Evolutionary conservation across 2,888 invertebrate species (phyloP), one percentile per base, ranked within the genome.

Genomic region (Lymantria dispar): DNA sequence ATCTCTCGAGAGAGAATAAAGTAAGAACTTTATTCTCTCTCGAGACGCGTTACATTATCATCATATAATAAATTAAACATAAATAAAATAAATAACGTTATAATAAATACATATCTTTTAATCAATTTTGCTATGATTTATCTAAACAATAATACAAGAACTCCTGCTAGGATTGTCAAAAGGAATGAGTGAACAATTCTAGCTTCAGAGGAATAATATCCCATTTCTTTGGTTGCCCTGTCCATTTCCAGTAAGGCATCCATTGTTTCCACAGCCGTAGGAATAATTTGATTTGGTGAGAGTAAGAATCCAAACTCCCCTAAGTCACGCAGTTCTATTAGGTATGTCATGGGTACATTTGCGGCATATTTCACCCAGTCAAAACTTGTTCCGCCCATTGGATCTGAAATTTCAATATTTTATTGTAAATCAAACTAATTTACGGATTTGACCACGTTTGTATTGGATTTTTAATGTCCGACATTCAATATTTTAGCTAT

Each of bases 281-380:
- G 88, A 9, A 91, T 74, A 41, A 94, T 94, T 55, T 92, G 84
- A 0, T 78, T 75, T 0, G 90, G 64, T 0, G 93, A 93, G 0
- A 94, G 78, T 0, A 93, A 67, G 74, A 94, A 94, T 0, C 94
- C 94, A 42, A 82, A 91, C 8, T 76, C 74, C 1, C 94, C 93
- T 3, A 83, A 82, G 60, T 94, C 94, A 22, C 93, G 76, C 0
- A 94, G 85, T 66, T 95, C 94, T n/a, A 94, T 80, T 0, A 93
- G 91, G 64, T 92, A 93, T 0, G 92, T 76, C 39, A 94, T 85
- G 7, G 92, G 92, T 0, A 93, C 88, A 0, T 90, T 78, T 0
- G 87, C 78, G 1, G 67, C 78, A 2, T 87, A 84, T 59, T 94
- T 92, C 0, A 92, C 94, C 92, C 93, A 94, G 66, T 94, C 94